These are phyloP conservation scores for Scalopus aquaticus DNA, from an alignment of 2,113 vertebrate genomes.

Conservation along the genomic window DNA sequence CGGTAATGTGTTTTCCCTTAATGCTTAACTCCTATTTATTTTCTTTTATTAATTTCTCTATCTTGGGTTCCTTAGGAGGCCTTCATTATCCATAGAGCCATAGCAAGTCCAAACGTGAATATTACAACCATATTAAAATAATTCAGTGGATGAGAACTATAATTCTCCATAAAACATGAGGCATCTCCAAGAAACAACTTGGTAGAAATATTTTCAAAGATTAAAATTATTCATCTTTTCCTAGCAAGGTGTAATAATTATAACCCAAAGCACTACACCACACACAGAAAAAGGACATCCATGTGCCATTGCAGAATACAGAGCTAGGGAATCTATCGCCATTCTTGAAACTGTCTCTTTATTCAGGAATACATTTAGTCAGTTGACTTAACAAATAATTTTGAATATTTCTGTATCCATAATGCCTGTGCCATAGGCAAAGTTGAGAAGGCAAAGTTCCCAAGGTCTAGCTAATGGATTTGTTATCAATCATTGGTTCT, in stretches of 20 bases:
- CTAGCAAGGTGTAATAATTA: neutral
- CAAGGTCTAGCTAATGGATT: neutral
- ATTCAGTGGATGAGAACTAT: neutral
- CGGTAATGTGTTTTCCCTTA: conserved; percentile 44
- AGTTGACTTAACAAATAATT: neutral
- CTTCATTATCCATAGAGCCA: conserved; percentile 19
- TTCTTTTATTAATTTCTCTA: conserved; percentile 50
- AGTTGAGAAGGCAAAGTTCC: neutral
- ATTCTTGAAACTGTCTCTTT: neutral
- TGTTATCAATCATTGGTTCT: neutral
- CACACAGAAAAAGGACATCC: neutral
- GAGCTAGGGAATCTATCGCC: neutral
- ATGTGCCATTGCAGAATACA: neutral
- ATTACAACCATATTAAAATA: conserved; percentile 23
- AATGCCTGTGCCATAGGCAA: neutral
- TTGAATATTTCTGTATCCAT: neutral
- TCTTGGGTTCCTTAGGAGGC: neutral
- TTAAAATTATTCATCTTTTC: neutral
- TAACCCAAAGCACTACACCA: neutral
- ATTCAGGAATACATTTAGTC: neutral
- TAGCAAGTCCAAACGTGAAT: neutral
- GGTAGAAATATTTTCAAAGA: conserved; percentile 6
- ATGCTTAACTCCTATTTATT: conserved; percentile 9
- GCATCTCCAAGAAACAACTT: neutral
- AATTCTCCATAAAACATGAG: neutral